These are phyloP conservation scores for Empis stercorea DNA, from an alignment of 2,888 invertebrate species.

Conservation along the genomic window DNA sequence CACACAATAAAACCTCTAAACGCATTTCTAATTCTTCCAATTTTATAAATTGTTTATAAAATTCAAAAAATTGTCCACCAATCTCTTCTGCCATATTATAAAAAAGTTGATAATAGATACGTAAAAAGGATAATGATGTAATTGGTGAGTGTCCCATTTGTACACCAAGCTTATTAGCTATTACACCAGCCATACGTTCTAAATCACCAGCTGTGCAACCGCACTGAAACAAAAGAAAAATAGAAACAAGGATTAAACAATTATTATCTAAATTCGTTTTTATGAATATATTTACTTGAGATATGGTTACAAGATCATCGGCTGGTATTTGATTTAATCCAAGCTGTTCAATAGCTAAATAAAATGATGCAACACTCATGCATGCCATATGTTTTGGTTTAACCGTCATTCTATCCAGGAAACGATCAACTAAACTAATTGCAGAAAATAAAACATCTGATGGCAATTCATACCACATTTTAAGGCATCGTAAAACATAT, in stretches of 20 bases:
- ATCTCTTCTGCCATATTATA: conserved; percentile 42
- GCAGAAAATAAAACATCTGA: conserved; percentile 66
- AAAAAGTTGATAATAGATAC: conserved; percentile 50
- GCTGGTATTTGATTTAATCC: conserved; percentile 45
- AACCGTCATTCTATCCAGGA: conserved; percentile 71
- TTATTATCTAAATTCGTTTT: not conserved
- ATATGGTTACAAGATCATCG: conserved; percentile 51
- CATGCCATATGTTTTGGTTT: conserved; percentile 74
- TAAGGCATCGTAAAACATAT: conserved; percentile 66
- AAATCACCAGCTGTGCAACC: conserved; percentile 77
- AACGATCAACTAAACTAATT: conserved; percentile 67
- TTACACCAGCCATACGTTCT: conserved; percentile 71
- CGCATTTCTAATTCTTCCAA: conserved; percentile 50
- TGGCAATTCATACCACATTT: conserved; percentile 75
- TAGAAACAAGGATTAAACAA: conserved; percentile 29
- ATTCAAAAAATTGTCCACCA: conserved; percentile 37
- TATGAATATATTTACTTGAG: conserved; percentile 27
- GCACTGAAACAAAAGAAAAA: conserved; percentile 57
- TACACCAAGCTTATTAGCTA: conserved; percentile 62
- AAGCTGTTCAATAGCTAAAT: conserved; percentile 61
- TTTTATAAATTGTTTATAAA: conserved; percentile 41
- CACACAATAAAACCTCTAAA: conserved; percentile 62
- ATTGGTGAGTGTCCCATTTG: conserved; percentile 44
- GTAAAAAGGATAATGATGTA: conserved; percentile 56
- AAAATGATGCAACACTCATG: conserved; percentile 74